Percentiles rank a stretch among this genome's conserved stretches.
Evolutionary conservation across 2,113 vertebrate species (phyloP).

Genomic region (Tachysurus fulvidraco): DNA sequence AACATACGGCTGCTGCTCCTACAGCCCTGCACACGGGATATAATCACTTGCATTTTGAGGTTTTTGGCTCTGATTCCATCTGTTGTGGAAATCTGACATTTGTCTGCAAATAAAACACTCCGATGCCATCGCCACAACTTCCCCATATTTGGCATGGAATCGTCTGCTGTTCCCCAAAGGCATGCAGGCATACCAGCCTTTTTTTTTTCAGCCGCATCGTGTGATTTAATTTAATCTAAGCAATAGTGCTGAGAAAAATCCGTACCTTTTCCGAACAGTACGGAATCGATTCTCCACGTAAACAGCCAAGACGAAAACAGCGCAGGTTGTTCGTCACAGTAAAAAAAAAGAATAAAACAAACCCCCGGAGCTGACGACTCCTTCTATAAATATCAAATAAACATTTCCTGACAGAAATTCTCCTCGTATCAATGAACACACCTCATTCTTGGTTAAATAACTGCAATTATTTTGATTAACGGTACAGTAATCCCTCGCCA

Average conservation of each 20-base stretch:
- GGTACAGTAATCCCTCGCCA: no score
- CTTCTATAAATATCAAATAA: no score
- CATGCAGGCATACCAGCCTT: background rate
- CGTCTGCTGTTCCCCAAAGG: background rate
- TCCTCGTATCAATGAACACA: background rate
- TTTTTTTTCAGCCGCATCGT: background rate
- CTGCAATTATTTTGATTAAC: no score
- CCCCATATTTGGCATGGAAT: slow-evolving; percentile 3
- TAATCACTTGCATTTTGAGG: background rate
- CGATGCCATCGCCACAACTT: background rate
- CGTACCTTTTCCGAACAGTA: background rate
- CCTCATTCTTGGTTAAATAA: no score
- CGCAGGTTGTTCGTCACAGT: no score
- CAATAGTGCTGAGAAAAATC: background rate
- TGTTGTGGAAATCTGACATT: background rate
- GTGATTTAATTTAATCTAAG: background rate
- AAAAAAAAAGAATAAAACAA: no score
- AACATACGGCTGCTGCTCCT: background rate
- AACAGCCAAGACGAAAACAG: background rate
- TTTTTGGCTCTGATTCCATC: background rate
- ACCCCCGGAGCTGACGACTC: no score
- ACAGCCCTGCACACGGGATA: background rate
- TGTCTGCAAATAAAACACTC: background rate
- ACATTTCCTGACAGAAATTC: background rate
- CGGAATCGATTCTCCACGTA: background rate